These are phyloP conservation scores for Aplochiton taeniatus DNA, from an alignment of 2,797 vertebrate species.

Conservation along the genomic window DNA sequence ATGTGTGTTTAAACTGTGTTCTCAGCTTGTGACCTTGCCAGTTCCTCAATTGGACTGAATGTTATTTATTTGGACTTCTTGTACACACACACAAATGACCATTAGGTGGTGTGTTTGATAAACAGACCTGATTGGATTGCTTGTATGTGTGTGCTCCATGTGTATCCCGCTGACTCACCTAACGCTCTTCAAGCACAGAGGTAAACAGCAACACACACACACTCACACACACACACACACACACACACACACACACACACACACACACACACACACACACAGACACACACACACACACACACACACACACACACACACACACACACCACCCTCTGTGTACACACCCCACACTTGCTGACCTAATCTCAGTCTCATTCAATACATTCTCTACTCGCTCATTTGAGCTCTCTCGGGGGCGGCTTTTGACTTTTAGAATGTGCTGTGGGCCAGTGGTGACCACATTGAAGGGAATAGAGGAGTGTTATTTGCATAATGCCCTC, in stretches of 20 bases:
- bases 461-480: slow-evolving; percentile 53
- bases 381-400: slow-evolving; percentile 56
- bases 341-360: slow-evolving; percentile 53
- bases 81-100: slow-evolving; percentile 77
- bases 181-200: slow-evolving; percentile 7
- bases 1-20: slow-evolving; percentile 73
- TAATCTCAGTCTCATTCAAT: slow-evolving; percentile 55
- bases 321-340: too few relatives aligned
- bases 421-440: slow-evolving; percentile 54
- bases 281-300: not conserved
- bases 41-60: slow-evolving; percentile 63
- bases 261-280: slow-evolving; percentile 18
- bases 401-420: slow-evolving; percentile 36
- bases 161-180: not conserved
- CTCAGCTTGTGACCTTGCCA: slow-evolving; percentile 73
- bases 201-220: slow-evolving; percentile 2
- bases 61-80: slow-evolving; percentile 78
- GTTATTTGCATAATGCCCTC: slow-evolving; percentile 64
- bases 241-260: not conserved
- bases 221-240: not conserved
- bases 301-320: not conserved
- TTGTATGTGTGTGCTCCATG: slow-evolving; percentile 27
- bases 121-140: slow-evolving; percentile 83
- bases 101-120: slow-evolving; percentile 81
- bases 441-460: slow-evolving; percentile 58